phyloP scores from a whole-genome alignment of 2,888 invertebrate genomes.

The Argyresthia albistria region DNA sequence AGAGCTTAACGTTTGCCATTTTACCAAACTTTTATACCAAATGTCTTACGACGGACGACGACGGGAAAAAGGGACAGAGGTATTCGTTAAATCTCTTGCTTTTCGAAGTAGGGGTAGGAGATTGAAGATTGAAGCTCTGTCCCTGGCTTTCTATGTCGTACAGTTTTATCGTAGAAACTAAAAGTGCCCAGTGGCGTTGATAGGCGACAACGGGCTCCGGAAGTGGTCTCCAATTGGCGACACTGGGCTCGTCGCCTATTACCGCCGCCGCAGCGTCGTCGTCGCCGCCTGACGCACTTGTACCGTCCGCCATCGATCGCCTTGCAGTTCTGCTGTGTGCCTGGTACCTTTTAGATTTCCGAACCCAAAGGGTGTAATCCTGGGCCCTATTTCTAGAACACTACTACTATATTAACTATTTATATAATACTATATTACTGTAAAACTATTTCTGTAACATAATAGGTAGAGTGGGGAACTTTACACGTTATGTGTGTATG shows the following conservation, averaged over 20 bases:
- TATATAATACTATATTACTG: no score
- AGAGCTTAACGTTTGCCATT: no score
- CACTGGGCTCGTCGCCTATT: conserved; percentile 2
- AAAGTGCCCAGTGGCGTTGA: neutral
- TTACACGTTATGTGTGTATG: no score
- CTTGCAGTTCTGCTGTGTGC: neutral
- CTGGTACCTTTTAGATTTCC: neutral
- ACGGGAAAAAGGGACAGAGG: no score
- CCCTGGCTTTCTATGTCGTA: neutral
- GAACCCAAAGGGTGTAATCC: neutral
- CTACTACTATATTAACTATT: no score
- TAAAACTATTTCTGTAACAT: no score
- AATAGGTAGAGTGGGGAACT: no score
- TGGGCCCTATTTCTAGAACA: neutral
- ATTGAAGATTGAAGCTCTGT: no score
- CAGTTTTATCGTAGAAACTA: neutral
- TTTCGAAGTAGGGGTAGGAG: no score
- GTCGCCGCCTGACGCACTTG: neutral
- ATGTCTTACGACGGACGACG: no score
- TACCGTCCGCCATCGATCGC: neutral
- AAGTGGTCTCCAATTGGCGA: conserved; percentile 6
- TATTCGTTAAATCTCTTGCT: no score
- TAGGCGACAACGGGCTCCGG: neutral
- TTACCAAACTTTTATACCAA: no score
- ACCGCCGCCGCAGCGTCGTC: neutral